These are phyloP conservation scores for Rhynchomys soricoides DNA, from an alignment of 2,113 vertebrate species.

Conservation along the genomic window DNA sequence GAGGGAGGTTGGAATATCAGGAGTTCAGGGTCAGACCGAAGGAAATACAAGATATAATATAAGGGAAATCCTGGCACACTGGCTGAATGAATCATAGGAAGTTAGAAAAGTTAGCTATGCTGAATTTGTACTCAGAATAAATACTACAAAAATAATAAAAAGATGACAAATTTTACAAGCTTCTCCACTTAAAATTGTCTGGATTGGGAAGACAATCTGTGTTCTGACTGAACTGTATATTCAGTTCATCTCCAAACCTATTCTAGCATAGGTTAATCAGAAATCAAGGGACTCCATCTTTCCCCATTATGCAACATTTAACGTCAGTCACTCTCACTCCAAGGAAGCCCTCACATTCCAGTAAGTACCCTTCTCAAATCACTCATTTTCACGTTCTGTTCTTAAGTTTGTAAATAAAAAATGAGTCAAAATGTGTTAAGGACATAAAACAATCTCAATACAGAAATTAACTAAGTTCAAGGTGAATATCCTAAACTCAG, in stretches of 20 bases:
- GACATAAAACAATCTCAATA: conserved; percentile 30
- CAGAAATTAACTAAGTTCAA: conserved; percentile 31
- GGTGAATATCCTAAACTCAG: conserved; percentile 40
- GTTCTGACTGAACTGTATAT: background rate
- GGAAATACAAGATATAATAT: background rate
- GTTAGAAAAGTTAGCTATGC: conserved; percentile 37
- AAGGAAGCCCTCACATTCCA: background rate
- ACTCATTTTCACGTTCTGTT: background rate
- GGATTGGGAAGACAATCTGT: background rate
- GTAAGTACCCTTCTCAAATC: background rate
- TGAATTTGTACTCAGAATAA: conserved; percentile 36
- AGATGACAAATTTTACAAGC: background rate
- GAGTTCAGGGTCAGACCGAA: background rate
- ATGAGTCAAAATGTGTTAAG: background rate
- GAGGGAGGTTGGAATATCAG: too few species aligned
- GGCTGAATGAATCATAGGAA: background rate
- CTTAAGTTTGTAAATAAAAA: conserved; percentile 26
- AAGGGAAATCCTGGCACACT: background rate
- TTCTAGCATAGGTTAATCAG: background rate
- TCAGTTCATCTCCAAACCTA: background rate
- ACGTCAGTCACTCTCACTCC: background rate
- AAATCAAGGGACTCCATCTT: background rate
- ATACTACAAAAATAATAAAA: conserved; percentile 11
- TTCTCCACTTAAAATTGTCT: conserved; percentile 20
- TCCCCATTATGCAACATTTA: background rate